These are phyloP conservation scores for Heliconius congener DNA, from an alignment of 1,140 invertebrate genomes.

Conservation along the genomic window DNA sequence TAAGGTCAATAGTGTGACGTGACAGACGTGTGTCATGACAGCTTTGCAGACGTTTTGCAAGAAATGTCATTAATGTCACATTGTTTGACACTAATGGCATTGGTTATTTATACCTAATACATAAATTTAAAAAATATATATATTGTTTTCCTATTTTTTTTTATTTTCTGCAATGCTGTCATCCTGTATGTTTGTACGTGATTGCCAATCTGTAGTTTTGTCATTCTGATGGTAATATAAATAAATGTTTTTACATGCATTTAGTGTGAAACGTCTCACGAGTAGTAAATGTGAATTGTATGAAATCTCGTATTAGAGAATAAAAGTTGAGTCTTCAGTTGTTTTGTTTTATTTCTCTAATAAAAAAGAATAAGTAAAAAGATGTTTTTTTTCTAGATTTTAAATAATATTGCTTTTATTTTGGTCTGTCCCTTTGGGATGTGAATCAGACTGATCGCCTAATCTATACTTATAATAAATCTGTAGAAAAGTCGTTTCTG, in stretches of 20 bases:
- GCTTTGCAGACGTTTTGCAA: not conserved
- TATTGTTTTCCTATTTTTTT: not conserved
- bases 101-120: no score
- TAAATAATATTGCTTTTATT: no score
- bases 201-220: conserved; percentile 3
- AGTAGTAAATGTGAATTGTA: conserved; percentile 23
- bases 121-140: no score
- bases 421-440: no score
- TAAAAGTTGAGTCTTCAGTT: conserved; percentile 27
- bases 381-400: no score
- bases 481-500: no score
- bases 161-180: conserved; percentile 14
- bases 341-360: conserved; percentile 31
- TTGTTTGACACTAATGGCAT: no score
- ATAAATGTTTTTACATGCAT: conserved; percentile 16
- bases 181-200: conserved; percentile 3
- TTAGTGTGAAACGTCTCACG: conserved; percentile 24
- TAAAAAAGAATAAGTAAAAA: not conserved
- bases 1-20: not conserved
- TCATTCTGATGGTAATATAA: conserved; percentile 22
- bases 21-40: not conserved
- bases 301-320: conserved; percentile 39
- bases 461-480: no score
- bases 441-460: no score
- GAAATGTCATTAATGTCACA: not conserved